Percentiles rank a stretch among this genome's conserved stretches.
phyloP scores from a whole-genome alignment of 2,797 vertebrate genomes.

The Myiotriccus ornatus region DNA sequence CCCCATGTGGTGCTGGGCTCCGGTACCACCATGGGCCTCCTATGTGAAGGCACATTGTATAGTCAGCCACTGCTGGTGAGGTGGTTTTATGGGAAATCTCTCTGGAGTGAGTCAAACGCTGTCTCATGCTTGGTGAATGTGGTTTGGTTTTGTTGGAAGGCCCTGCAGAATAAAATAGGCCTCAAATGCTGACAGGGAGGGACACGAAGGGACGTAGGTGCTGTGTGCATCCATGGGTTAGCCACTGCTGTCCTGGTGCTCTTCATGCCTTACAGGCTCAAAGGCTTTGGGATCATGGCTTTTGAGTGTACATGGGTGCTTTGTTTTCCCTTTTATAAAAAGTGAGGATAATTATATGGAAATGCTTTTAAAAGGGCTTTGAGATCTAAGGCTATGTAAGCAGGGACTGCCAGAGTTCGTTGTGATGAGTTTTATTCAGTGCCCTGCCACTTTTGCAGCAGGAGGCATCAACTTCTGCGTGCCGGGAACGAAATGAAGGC shows the following conservation, averaged over 20 bases:
- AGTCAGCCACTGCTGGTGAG: not conserved
- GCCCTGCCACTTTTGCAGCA: not conserved
- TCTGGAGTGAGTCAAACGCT: not conserved
- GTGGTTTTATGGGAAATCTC: not conserved
- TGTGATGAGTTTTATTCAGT: not conserved
- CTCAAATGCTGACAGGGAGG: no score
- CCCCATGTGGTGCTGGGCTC: not conserved
- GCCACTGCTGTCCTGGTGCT: not conserved
- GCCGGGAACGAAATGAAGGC: not conserved
- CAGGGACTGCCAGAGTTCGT: not conserved
- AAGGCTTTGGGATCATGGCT: not conserved
- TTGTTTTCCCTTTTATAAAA: not conserved
- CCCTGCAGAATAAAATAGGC: not conserved
- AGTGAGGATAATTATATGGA: not conserved
- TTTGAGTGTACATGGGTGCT: accelerated
- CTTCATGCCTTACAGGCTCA: not conserved
- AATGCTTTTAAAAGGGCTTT: not conserved
- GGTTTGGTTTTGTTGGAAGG: not conserved
- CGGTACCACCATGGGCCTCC: accelerated
- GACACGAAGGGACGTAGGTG: not conserved
- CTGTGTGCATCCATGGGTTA: accelerated
- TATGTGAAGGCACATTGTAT: not conserved
- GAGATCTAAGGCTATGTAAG: not conserved
- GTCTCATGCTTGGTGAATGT: accelerated
- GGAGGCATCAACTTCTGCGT: not conserved